Base-by-base conservation (phyloP, 2,113 vertebrate species). In the Potamarius usumacintae region DNA sequence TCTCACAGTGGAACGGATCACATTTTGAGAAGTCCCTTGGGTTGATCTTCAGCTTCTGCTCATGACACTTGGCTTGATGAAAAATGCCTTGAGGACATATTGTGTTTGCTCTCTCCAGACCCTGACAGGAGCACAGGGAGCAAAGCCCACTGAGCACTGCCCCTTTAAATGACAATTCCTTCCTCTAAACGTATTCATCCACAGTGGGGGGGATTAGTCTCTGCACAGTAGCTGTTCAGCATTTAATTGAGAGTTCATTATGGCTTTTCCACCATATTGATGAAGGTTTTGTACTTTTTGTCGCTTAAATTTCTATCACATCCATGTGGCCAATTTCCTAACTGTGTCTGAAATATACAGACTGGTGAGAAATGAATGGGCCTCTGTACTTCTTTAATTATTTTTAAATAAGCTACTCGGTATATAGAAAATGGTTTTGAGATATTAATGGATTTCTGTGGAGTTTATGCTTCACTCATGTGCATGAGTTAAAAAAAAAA, bases 121-220 rank as follows among this genome's bases (percentile, higher is more conserved):
- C 34, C 63, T 72, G 60, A 48, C 72, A 60, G 80, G 30, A 83
- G 71, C 52, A 82, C 53, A 34, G 52, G 52, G 52, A 71, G 34
- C 30, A 71, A 4, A 60, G 78, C 72, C 48, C 50, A 72, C 65
- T 65, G 63, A 34, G 65, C 42, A 58, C 55, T 79, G 60, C 25
- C 65, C 77, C 74, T 85, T 74, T 89, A 87, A 89, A 81, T 89
- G 85, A 89, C 88, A 81, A 62, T 60, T 5, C 30, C 58, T 89
- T 80, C 57, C 79, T 67, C 48, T 86, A 67, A 48, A 81, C 71
- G 58, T 82, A 58, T 78, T 86, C 60, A n/a, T 71, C 14, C 53
- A 72, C 85, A 18, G 80, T 82, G 62, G 81, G 71, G 60, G 79
- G 11, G 80, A 42, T 86, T 53, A 76, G 18, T 34, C 20, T 65